Percentiles rank a stretch among this genome's conserved stretches.
These are phyloP conservation scores for Euclidia mi DNA, from an alignment of 2,888 invertebrate genomes.

Conservation along the genomic window DNA sequence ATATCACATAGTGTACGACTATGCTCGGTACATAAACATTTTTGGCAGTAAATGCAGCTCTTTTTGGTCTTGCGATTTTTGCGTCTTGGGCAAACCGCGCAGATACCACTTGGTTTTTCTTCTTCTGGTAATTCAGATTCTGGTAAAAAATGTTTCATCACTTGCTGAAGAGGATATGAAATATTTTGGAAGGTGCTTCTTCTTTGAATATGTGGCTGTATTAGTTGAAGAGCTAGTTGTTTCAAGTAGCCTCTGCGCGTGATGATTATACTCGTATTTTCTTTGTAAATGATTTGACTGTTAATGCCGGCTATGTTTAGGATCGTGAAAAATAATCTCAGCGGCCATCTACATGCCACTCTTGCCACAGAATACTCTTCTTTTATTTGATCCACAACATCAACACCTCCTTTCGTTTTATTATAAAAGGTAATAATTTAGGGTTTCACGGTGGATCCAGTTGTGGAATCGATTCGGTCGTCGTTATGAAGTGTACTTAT, in stretches of 20 bases:
- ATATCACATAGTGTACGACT: slow-evolving; percentile 14
- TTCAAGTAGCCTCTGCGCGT: slow-evolving; percentile 4
- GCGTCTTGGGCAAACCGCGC: slow-evolving; percentile 35
- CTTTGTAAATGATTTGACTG: background rate
- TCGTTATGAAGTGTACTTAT: slow-evolving; percentile 47
- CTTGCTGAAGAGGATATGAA: slow-evolving; percentile 7
- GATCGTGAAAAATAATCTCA: slow-evolving; percentile 12
- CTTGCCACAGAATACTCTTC: slow-evolving; percentile 17
- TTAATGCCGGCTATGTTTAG: slow-evolving; percentile 2
- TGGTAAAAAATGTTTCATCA: background rate
- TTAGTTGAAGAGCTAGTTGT: slow-evolving; percentile 1
- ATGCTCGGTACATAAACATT: slow-evolving; percentile 28
- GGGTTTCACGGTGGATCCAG: too few species aligned
- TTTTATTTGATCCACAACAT: background rate
- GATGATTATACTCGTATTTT: slow-evolving; percentile 5
- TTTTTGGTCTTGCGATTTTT: slow-evolving; percentile 45
- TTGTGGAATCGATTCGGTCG: slow-evolving; percentile 25
- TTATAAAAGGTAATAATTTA: too few species aligned
- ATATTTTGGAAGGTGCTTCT: background rate
- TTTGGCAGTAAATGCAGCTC: slow-evolving; percentile 33
- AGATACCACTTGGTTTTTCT: slow-evolving; percentile 20
- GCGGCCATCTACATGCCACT: slow-evolving; percentile 15
- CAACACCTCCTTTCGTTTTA: too few species aligned
- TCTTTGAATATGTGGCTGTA: slow-evolving; percentile 4
- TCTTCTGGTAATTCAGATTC: background rate